These are phyloP conservation scores for Ochotona princeps DNA, from an alignment of 2,113 vertebrate species.

Conservation along the genomic window DNA sequence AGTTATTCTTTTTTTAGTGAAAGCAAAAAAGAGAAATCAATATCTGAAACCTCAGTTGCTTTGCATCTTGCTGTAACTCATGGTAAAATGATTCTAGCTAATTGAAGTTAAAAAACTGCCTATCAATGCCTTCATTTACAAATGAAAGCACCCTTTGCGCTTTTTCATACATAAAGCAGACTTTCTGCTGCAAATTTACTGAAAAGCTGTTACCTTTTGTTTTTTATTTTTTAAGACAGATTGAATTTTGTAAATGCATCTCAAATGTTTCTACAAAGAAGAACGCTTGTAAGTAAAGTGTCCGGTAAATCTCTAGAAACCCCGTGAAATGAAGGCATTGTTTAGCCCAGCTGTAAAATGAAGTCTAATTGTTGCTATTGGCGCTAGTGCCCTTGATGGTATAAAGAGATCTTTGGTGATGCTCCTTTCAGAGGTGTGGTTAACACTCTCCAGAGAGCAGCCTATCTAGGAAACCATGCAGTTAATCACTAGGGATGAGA, in stretches of 20 bases:
- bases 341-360: constrained; percentile 33
- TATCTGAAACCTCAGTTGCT: not conserved
- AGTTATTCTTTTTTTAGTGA: constrained; percentile 14
- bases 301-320: not conserved
- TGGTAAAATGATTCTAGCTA: not conserved
- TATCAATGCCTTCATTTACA: constrained; percentile 44
- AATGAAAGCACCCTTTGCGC: constrained; percentile 14
- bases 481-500: not conserved
- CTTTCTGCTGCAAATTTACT: not conserved
- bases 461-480: not conserved
- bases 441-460: constrained; percentile 43
- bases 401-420: not conserved
- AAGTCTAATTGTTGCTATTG: not conserved
- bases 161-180: constrained; percentile 36
- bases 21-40: not conserved
- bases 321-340: not conserved
- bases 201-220: not conserved
- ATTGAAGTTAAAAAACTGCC: not conserved
- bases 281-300: not conserved
- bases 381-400: not conserved
- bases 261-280: not conserved
- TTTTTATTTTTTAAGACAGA: not conserved
- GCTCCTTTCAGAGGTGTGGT: constrained; percentile 39
- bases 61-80: not conserved
- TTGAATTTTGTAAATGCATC: not conserved